A percentile compares a stretch with the other conserved stretches of the same genome.
Conservation (phyloP, 1,140 invertebrate species). For the Mactra quadrangularis region DNA sequence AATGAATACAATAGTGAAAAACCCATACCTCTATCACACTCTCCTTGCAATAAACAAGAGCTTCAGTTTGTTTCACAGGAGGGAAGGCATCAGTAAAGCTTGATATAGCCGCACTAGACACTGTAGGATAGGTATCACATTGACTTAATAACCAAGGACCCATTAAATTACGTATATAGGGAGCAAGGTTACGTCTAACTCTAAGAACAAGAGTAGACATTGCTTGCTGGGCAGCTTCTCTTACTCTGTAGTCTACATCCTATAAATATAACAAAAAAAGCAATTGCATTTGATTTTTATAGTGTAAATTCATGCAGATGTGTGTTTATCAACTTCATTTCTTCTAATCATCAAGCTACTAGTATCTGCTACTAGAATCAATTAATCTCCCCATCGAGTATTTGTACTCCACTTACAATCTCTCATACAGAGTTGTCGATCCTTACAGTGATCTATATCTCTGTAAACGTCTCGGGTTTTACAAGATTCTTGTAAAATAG, state of each 20-base stretch:
- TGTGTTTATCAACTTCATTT: background rate
- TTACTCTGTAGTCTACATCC: slow-evolving; percentile 91
- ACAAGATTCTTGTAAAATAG: too few relatives aligned
- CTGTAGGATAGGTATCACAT: slow-evolving; percentile 92
- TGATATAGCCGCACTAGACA: slow-evolving; percentile 88
- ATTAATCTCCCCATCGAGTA: too few relatives aligned
- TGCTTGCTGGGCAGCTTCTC: slow-evolving; percentile 87
- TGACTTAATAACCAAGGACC: slow-evolving; percentile 88
- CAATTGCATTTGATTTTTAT: background rate
- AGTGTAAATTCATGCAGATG: background rate
- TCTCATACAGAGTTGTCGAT: too few relatives aligned
- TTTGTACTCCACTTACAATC: too few relatives aligned
- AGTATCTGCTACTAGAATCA: too few relatives aligned
- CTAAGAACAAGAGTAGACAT: slow-evolving; percentile 88
- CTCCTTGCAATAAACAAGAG: slow-evolving; percentile 89
- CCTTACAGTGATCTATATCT: too few relatives aligned
- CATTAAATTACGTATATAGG: slow-evolving; percentile 90
- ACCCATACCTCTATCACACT: slow-evolving; percentile 87
- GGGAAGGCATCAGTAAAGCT: slow-evolving; percentile 90
- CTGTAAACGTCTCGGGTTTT: too few relatives aligned
- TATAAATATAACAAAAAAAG: slow-evolving; percentile 65
- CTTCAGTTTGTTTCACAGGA: slow-evolving; percentile 88
- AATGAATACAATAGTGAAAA: too few relatives aligned
- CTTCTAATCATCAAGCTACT: too few relatives aligned
- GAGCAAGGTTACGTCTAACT: slow-evolving; percentile 90